Base-by-base conservation (phyloP, 2,888 invertebrate species). In the Lottia scabra region DNA sequence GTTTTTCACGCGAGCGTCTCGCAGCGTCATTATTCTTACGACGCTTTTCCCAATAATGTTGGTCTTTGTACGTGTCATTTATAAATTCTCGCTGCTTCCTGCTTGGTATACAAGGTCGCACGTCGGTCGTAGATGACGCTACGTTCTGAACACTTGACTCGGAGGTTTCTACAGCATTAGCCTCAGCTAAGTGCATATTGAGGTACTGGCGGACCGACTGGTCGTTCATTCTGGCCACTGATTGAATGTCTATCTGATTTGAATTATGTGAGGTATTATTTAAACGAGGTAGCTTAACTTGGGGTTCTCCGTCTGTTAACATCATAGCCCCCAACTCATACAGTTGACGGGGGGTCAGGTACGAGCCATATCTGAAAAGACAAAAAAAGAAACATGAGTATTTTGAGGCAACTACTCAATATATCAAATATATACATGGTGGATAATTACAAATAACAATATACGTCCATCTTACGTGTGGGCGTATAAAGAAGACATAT, bases 1-100 rank as follows among this genome's bases (percentile, higher is more conserved):
- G 93, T 90, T 98, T 98, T 90, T 98, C 98, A n/a, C 98, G 93
- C 8, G 97, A 97, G 64, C 97, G 92, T 89, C 98, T 97, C 72
- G 98, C 98, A 0, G 98, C 98, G 90, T 98, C 98, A 90, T 99
- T 99, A 91, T 99, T 98, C 74, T 98, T 93, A 77, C 98, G 92
- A 72, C 99, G 92, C 72, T 98, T 93, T 90, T 98, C 97, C 99
- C 99, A 98, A 90, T 98, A 98, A 86, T 95, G 96, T 85, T 97
- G 96, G 87, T 98, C 98, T 89, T 98, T 98, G 89, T 97, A 97
- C 90, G 93, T 95, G 89, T 98, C 98, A 0, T 98, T 98, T 78
- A 97, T 98, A 90, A 98, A 98, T 89, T 98, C 97, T 16, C 98
- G 92, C 87, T 97, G 97, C 88, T 98, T 98, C 84, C 97, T 93